Evolutionary conservation across 1,140 invertebrate species (phyloP), one percentile per base, ranked within the genome.

Genomic region (Meloidogyne exigua): DNA sequence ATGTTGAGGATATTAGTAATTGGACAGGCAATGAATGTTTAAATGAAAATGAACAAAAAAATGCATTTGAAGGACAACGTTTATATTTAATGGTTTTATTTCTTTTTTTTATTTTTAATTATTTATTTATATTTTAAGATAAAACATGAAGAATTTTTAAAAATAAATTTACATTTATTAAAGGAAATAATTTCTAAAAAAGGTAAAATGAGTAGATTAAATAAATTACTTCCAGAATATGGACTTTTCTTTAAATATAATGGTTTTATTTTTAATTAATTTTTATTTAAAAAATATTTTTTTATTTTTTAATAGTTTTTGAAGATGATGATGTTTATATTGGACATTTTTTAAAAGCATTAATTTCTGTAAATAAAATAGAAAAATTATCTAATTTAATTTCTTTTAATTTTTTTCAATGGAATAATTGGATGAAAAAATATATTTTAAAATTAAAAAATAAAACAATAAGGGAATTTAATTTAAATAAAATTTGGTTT

Each of bases 1-100:
- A 57, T n/a, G 1, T n/a, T n/a, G 49, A 57, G 21, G 49, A 57
- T 15, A 57, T 57, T 57, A n/a, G 7, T 7, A 57, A 57, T n/a
- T 57, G 49, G 49, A 57, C 4, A n/a, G 49, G 49, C 0, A n/a
- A 57, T 57, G 49, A 57, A 57, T 57, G 49, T 57, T 57, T 57
- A n/a, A 57, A 57, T 21, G 49, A 57, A n/a, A n/a, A 57, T n/a
- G 49, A 57, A 57, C 49, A 57, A 57, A 57, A 57, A 57, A 57
- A n/a, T n/a, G 49, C 49, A n/a, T 57, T 57, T 57, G 49, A 57
- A 57, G 49, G 49, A n/a, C 49, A 57, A 57, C 49, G 49, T 57
- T 57, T 57, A 57, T 57, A n/a, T 9, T 21, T 57, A 0, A 57
- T n/a, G 21, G 49, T 57, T 57, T 57, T n/a, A 39, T 39, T 39